Evolutionary conservation across 53 echinoderm and acorn worm genomes (phyloP).

Genomic region (Apostichopus leukothele): DNA sequence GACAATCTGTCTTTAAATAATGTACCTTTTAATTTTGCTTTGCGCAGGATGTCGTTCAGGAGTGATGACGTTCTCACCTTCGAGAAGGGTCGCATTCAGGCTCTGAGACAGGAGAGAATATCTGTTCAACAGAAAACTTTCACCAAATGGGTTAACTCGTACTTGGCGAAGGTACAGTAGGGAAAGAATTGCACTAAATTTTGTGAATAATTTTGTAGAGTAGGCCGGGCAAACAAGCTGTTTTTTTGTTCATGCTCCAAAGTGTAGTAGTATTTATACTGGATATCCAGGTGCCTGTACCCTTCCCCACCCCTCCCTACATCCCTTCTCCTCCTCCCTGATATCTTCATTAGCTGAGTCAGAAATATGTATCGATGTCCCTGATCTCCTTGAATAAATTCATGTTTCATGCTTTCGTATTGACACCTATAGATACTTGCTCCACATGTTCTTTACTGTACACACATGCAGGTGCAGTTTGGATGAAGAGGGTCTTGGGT

Average conservation of each 20-base stretch:
- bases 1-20: too few species aligned
- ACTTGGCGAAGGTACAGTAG: conserved; percentile 71
- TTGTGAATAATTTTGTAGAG: not conserved
- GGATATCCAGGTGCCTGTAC: not conserved
- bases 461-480: too few species aligned
- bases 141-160: conserved; percentile 98
- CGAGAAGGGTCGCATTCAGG: conserved; percentile 91
- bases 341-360: too few species aligned
- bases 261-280: not conserved
- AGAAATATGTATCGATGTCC: too few species aligned
- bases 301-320: not conserved
- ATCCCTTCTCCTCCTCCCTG: too few species aligned
- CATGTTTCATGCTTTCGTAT: too few species aligned
- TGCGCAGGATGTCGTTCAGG: not conserved
- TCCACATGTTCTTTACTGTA: too few species aligned
- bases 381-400: too few species aligned
- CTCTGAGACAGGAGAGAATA: conserved; percentile 86
- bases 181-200: not conserved
- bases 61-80: conserved; percentile 47
- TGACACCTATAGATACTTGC: too few species aligned
- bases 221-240: not conserved
- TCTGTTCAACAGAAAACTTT: conserved; percentile 94
- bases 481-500: too few species aligned
- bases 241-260: not conserved
- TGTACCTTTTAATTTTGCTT: too few species aligned